These are phyloP conservation scores for Macrochelys suwanniensis DNA, from an alignment of 2,797 vertebrate genomes.

Conservation along the genomic window DNA sequence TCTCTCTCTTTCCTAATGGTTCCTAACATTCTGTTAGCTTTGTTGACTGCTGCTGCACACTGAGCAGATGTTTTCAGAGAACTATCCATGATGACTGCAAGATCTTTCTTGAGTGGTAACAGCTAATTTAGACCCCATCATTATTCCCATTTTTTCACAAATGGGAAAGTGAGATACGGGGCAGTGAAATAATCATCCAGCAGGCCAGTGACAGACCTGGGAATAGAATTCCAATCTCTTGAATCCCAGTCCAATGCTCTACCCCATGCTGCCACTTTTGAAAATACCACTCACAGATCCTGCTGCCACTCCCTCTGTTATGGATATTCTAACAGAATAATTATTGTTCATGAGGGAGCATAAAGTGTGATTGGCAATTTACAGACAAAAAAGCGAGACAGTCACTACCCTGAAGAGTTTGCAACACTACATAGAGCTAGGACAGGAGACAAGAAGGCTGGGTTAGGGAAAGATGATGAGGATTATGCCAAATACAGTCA, in stretches of 20 bases:
- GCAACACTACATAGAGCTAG: accelerated
- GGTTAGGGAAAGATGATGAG: background rate
- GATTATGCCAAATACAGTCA: background rate
- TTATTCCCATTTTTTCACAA: background rate
- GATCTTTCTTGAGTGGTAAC: background rate
- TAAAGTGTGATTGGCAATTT: background rate
- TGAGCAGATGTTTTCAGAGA: background rate
- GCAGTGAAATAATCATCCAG: background rate
- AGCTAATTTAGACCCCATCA: background rate
- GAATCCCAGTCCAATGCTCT: no score
- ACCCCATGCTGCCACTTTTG: background rate
- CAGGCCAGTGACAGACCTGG: no score
- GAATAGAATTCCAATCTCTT: no score
- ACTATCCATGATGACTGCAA: background rate
- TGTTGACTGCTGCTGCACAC: background rate
- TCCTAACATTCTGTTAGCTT: background rate
- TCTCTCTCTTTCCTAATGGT: no score
- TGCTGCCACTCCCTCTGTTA: background rate
- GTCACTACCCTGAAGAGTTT: accelerated
- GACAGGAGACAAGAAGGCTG: background rate
- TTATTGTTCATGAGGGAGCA: background rate
- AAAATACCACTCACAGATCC: background rate
- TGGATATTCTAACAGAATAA: background rate
- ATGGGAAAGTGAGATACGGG: background rate
- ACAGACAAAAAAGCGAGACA: background rate